Conservation (phyloP, 2,888 invertebrate genomes). For the Perdita meconis region DNA sequence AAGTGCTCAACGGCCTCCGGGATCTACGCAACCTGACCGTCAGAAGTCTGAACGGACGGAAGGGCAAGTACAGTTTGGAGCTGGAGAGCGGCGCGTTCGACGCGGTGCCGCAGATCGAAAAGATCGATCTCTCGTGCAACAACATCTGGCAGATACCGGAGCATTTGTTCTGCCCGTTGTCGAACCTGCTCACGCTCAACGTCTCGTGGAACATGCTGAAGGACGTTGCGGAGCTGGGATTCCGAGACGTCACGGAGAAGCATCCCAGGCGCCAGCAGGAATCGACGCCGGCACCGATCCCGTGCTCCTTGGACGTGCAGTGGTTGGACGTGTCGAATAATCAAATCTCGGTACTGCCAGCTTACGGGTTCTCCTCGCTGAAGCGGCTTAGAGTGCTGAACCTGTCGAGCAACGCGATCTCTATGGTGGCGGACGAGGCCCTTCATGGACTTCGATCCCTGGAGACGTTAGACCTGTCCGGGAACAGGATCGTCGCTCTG, state of each 20-base stretch:
- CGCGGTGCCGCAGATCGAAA: slow-evolving; percentile 91
- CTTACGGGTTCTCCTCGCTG: slow-evolving; percentile 92
- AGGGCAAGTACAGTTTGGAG: slow-evolving; percentile 89
- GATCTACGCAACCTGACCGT: slow-evolving; percentile 94
- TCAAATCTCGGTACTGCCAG: slow-evolving; percentile 93
- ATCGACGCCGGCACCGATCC: slow-evolving; percentile 73
- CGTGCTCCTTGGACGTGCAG: slow-evolving; percentile 92
- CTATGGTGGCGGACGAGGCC: slow-evolving; percentile 94
- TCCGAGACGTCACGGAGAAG: slow-evolving; percentile 87
- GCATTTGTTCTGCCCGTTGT: slow-evolving; percentile 92
- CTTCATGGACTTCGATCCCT: slow-evolving; percentile 92
- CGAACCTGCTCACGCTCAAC: slow-evolving; percentile 92
- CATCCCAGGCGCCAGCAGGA: slow-evolving; percentile 87
- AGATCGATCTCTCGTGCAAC: slow-evolving; percentile 93
- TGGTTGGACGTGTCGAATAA: slow-evolving; percentile 93
- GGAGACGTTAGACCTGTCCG: slow-evolving; percentile 94
- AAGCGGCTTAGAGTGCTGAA: slow-evolving; percentile 92
- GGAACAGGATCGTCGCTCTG: slow-evolving; percentile 94
- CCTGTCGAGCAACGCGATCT: slow-evolving; percentile 95
- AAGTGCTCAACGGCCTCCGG: slow-evolving; percentile 91
- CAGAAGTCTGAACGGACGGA: slow-evolving; percentile 89
- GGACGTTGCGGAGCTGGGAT: slow-evolving; percentile 94
- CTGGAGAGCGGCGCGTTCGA: slow-evolving; percentile 92
- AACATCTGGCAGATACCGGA: slow-evolving; percentile 96
- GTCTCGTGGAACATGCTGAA: slow-evolving; percentile 94